phyloP scores from a whole-genome alignment of 2,113 vertebrate species.

The Crotophaga sulcirostris region DNA sequence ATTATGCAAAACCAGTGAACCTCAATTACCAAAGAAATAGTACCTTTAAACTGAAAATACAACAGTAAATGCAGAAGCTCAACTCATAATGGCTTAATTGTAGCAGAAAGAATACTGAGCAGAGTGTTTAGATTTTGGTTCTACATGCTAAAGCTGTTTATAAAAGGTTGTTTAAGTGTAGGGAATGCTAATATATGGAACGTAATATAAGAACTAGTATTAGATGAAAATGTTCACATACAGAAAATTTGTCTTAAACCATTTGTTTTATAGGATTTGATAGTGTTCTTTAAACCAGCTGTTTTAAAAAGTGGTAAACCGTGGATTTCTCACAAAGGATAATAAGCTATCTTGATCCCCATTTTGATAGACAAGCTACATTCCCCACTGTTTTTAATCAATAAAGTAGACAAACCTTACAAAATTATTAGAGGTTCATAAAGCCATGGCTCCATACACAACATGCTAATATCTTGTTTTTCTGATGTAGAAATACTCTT shows the following conservation, averaged over 20 bases:
- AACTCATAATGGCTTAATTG: neutral
- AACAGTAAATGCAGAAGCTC: conserved; percentile 21
- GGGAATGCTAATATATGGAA: neutral
- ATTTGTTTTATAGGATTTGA: neutral
- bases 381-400: neutral
- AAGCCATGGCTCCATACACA: neutral
- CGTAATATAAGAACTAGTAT: neutral
- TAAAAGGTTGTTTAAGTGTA: neutral
- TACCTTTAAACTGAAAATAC: conserved; percentile 42
- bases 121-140: neutral
- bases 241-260: neutral
- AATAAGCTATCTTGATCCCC: neutral
- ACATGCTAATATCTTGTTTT: too few relatives aligned
- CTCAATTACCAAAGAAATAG: conserved; percentile 41
- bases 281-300: neutral
- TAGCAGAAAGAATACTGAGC: neutral
- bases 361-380: neutral
- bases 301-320: neutral
- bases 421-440: neutral
- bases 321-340: neutral
- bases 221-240: neutral
- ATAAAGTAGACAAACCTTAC: neutral
- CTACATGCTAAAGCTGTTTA: neutral
- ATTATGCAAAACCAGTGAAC: conserved; percentile 30
- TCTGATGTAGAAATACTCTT: neutral